Evolutionary conservation across 2,888 invertebrate genomes (phyloP).

Genomic region (Allolobophora icterica): DNA sequence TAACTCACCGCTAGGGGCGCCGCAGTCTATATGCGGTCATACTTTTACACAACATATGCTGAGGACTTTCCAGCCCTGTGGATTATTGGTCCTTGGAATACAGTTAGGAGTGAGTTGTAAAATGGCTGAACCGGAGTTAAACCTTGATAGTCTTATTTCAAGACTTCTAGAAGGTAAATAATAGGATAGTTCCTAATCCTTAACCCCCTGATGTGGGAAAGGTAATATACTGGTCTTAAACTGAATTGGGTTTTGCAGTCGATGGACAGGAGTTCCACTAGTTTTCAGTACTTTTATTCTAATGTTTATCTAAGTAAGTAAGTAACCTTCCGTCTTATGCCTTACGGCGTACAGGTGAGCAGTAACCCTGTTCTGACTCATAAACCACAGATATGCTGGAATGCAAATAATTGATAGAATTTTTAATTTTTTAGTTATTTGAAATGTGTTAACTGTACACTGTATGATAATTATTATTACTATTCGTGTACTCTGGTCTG

Average conservation of each 20-base stretch:
- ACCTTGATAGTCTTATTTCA: conserved; percentile 48
- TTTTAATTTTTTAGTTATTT: background rate
- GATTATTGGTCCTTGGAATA: no score
- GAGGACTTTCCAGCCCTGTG: no score
- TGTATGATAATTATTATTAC: background rate
- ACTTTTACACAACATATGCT: no score
- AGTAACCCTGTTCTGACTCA: background rate
- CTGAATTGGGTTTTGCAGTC: background rate
- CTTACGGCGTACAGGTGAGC: background rate
- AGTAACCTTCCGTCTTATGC: background rate
- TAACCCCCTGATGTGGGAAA: background rate
- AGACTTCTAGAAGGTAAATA: conserved; percentile 49
- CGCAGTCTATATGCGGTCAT: no score
- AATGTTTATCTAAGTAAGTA: conserved; percentile 9
- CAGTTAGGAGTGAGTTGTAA: background rate
- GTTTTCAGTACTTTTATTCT: background rate
- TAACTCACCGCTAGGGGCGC: no score
- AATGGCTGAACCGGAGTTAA: conserved; percentile 50
- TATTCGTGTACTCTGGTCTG: background rate
- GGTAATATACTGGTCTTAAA: background rate
- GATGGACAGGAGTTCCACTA: background rate
- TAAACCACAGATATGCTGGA: background rate
- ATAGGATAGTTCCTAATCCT: background rate
- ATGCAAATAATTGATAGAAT: background rate
- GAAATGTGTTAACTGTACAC: background rate